These are phyloP conservation scores for Alligator mississippiensis DNA, from an alignment of 2,113 vertebrate species.

Conservation along the genomic window DNA sequence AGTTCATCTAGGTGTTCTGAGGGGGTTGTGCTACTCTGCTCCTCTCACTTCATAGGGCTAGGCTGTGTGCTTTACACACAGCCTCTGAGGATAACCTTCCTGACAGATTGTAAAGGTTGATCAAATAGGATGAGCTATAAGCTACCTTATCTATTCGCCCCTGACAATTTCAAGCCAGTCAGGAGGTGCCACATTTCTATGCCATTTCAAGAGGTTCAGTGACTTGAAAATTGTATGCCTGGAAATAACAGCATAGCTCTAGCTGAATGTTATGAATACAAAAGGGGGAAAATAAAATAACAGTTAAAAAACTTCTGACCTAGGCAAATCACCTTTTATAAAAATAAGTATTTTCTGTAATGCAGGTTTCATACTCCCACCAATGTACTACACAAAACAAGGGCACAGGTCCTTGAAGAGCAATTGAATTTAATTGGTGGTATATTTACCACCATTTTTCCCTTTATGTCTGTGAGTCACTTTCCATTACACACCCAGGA, in stretches of 20 bases:
- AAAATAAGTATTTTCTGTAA: neutral
- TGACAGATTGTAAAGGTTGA: neutral
- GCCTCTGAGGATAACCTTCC: neutral
- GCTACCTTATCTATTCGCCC: neutral
- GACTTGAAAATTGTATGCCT: neutral
- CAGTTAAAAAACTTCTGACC: neutral
- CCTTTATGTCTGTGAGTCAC: neutral
- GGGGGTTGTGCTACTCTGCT: neutral
- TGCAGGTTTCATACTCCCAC: neutral
- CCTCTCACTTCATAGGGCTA: neutral
- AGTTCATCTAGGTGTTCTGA: neutral
- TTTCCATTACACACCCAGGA: rapidly evolving
- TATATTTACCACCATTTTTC: neutral
- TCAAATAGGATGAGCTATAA: neutral
- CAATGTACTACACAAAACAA: neutral
- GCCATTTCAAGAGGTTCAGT: neutral
- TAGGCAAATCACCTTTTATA: neutral
- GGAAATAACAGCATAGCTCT: neutral
- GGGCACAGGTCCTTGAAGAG: neutral
- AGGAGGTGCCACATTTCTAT: neutral
- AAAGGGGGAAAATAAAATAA: neutral
- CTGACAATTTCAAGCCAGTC: neutral
- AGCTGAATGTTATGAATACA: neutral
- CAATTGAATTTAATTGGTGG: neutral
- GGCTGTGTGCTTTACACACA: neutral